Percentiles rank a stretch among this genome's conserved stretches.
These are phyloP conservation scores for Apeira syringaria DNA, from an alignment of 2,888 invertebrate species.

Conservation along the genomic window DNA sequence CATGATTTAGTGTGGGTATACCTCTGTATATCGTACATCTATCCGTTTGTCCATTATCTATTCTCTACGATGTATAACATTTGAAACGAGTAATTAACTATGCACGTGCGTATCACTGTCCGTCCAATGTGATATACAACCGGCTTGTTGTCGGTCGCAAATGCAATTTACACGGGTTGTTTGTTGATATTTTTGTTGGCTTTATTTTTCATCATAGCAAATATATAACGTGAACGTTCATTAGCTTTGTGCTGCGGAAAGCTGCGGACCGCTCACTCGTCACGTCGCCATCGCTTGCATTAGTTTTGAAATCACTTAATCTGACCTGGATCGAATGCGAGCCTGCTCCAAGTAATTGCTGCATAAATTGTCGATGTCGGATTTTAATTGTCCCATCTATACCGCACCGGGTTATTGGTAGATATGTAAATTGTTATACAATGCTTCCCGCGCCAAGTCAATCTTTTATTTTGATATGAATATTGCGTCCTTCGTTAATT, in stretches of 20 bases:
- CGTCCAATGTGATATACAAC: slow-evolving; percentile 5
- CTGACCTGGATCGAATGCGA: slow-evolving; percentile 76
- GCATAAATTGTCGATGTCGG: slow-evolving; percentile 70
- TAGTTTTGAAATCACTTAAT: slow-evolving; percentile 80
- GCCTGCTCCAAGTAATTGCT: slow-evolving; percentile 74
- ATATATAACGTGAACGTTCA: slow-evolving; percentile 56
- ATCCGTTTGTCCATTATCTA: slow-evolving; percentile 26
- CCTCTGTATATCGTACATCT: slow-evolving; percentile 5
- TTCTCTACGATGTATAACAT: slow-evolving; percentile 28
- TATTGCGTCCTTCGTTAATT: slow-evolving; percentile 1
- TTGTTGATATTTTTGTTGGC: slow-evolving; percentile 23
- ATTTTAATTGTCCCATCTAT: slow-evolving; percentile 62
- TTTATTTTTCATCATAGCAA: slow-evolving; percentile 46
- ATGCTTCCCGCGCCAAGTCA: background rate
- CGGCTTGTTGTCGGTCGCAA: slow-evolving; percentile 6
- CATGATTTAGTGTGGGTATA: slow-evolving; percentile 45
- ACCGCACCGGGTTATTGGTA: slow-evolving; percentile 24
- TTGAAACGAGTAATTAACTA: slow-evolving; percentile 34
- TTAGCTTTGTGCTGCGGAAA: slow-evolving; percentile 62
- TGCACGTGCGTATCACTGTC: slow-evolving; percentile 28
- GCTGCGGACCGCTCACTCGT: slow-evolving; percentile 51
- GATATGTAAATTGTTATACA: slow-evolving; percentile 4
- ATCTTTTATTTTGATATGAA: background rate
- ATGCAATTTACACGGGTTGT: slow-evolving; percentile 15
- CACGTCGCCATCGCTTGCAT: slow-evolving; percentile 70